A percentile compares a stretch with the other conserved stretches of the same genome.
These are phyloP conservation scores for Alfaro cultratus DNA, from an alignment of 2,797 vertebrate species.

Conservation along the genomic window DNA sequence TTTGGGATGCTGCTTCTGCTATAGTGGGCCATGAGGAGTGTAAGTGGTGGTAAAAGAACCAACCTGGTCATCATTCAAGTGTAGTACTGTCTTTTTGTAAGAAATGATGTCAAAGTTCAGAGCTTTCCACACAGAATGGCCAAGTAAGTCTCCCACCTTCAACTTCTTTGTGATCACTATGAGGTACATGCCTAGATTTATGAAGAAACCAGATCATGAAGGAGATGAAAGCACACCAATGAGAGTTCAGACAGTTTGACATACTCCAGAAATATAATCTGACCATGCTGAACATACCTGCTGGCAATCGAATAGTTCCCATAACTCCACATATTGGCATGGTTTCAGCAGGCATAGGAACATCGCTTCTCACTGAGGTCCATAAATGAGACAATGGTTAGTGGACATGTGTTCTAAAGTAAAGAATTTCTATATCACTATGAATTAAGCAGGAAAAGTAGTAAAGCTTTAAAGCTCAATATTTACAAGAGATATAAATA, in stretches of 20 bases:
- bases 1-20: no score
- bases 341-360: constrained; percentile 91
- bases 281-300: constrained; percentile 80
- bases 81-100: constrained; percentile 95
- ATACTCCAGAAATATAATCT: background rate
- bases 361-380: constrained; percentile 88
- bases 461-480: background rate
- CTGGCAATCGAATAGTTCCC: constrained; percentile 93
- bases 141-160: constrained; percentile 93
- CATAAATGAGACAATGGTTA: constrained; percentile 5
- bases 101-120: constrained; percentile 93
- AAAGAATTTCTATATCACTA: background rate
- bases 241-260: background rate
- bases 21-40: background rate
- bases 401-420: background rate
- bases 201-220: background rate
- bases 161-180: constrained; percentile 95
- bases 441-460: background rate
- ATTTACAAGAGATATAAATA: background rate
- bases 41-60: background rate
- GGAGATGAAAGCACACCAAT: background rate
- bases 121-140: constrained; percentile 92
- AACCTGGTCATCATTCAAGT: constrained; percentile 96
- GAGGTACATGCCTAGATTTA: constrained; percentile 87
- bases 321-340: constrained; percentile 90